Conservation (phyloP, 2,888 invertebrate genomes). For the Tetragonula carbonaria region DNA sequence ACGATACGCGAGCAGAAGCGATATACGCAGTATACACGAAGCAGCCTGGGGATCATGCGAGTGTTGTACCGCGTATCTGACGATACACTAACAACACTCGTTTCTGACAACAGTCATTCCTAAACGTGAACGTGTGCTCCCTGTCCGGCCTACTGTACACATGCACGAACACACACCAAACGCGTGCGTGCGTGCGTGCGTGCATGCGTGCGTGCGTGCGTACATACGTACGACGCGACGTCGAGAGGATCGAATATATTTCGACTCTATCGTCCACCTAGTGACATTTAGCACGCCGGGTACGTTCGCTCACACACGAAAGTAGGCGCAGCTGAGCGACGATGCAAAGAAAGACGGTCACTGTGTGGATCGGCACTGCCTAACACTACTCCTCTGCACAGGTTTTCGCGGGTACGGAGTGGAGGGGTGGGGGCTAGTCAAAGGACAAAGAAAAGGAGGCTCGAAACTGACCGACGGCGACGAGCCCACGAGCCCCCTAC, state of each 20-base stretch:
- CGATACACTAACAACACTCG: conserved; percentile 24
- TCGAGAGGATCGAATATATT: conserved; percentile 55
- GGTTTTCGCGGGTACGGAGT: conserved; percentile 59
- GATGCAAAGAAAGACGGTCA: conserved; percentile 65
- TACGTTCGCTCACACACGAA: conserved; percentile 64
- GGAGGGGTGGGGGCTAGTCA: conserved; percentile 37
- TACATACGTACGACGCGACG: conserved; percentile 29
- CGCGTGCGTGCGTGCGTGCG: conserved; percentile 46
- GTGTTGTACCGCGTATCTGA: conserved; percentile 43
- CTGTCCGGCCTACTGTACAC: conserved; percentile 27
- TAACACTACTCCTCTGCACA: conserved; percentile 58
- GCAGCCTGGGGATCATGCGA: conserved; percentile 25
- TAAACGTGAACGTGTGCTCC: conserved; percentile 24
- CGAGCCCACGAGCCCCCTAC: conserved; percentile 73
- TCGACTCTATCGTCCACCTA: conserved; percentile 65
- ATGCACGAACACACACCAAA: conserved; percentile 17
- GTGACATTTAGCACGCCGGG: conserved; percentile 71
- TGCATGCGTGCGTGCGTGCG: conserved; percentile 44
- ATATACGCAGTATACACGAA: conserved; percentile 29
- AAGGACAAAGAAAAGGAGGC: conserved; percentile 61
- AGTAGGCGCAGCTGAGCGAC: conserved; percentile 64
- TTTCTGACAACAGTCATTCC: conserved; percentile 34
- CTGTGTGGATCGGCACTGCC: conserved; percentile 65
- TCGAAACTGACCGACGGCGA: conserved; percentile 71
- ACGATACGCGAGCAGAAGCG: conserved; percentile 33